Base-by-base conservation (phyloP, 2,797 vertebrate genomes). In the Salarias fasciatus region DNA sequence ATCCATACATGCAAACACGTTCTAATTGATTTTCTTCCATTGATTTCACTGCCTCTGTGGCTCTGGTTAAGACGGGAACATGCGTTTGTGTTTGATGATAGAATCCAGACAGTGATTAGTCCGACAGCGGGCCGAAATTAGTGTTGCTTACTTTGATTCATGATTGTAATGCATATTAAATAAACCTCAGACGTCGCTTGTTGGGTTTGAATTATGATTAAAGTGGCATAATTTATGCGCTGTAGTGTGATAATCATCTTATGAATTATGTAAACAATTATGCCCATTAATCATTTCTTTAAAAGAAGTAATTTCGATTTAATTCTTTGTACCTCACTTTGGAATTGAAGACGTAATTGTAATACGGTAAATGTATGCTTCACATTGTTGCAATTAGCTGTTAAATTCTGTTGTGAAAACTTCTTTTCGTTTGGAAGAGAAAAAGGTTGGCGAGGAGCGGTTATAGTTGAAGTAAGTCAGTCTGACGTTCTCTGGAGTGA, bases 1-100 rank as follows among this genome's bases (percentile, higher is more conserved):
- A 89, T 90, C 89, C 79, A 89, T 89, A 92, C 87, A 88, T 87
- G 86, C 90, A 91, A 90, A 91, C 89, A 89, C 79, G 88, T 78
- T 88, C 80, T 90, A 88, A 90, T 90, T 83, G 90, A 92, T 92
- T 92, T 92, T 88, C 73, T 66, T 75, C 82, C 66, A 91, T 90
- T 87, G 90, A 91, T 91, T 88, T 49, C 72, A 38, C 78, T 52
- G 69, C 72, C 77, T 77, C 52, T 45, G 72, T 46, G 33, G 63
- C 74, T 83, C 72, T 85, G 79, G 83, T 90, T 86, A 88, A 86
- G 81, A 83, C 1, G 53, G 66, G 82, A 84, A 75, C 83, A 83
- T 66, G 75, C 40, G 53, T 86, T 79, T 77, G 73, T 82, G 48
- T 86, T 86, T 83, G 79, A 86, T 83, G 82, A 82, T 77, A 69